A percentile compares a stretch with the other conserved stretches of the same genome.
Conservation (phyloP, 2,888 invertebrate species). For the Galerucella nymphaeae region DNA sequence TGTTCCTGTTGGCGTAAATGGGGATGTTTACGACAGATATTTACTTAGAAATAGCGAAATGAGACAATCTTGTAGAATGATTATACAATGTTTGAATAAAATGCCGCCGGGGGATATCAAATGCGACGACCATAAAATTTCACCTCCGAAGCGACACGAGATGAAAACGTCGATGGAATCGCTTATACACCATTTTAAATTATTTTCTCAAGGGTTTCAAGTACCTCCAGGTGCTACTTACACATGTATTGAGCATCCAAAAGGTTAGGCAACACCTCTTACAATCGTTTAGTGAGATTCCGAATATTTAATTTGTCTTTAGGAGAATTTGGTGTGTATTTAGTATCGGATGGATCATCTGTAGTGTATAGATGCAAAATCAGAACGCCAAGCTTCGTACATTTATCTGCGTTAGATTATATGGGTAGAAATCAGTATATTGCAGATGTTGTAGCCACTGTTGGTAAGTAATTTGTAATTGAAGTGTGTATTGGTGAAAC, state of each 20-base stretch:
- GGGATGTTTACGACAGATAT: constrained; percentile 84
- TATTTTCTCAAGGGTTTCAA: constrained; percentile 82
- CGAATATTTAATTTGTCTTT: neutral
- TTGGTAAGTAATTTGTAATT: constrained; percentile 68
- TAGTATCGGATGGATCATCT: constrained; percentile 86
- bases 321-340: constrained; percentile 85
- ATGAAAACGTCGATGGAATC: constrained; percentile 78
- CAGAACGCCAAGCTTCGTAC: constrained; percentile 69
- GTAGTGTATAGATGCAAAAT: constrained; percentile 71
- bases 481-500: neutral
- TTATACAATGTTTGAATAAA: constrained; percentile 83
- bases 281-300: no score
- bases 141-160: constrained; percentile 77
- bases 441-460: constrained; percentile 83
- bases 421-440: constrained; percentile 66
- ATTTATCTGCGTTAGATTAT: constrained; percentile 73
- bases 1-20: constrained; percentile 81
- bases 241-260: constrained; percentile 83
- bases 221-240: constrained; percentile 89
- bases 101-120: constrained; percentile 85
- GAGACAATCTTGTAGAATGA: constrained; percentile 81
- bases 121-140: constrained; percentile 83
- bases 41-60: constrained; percentile 76
- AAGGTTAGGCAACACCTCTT: constrained; percentile 65
- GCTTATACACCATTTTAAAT: constrained; percentile 69